phyloP scores from a whole-genome alignment of 1,140 invertebrate species.

The Penaeus chinensis region DNA sequence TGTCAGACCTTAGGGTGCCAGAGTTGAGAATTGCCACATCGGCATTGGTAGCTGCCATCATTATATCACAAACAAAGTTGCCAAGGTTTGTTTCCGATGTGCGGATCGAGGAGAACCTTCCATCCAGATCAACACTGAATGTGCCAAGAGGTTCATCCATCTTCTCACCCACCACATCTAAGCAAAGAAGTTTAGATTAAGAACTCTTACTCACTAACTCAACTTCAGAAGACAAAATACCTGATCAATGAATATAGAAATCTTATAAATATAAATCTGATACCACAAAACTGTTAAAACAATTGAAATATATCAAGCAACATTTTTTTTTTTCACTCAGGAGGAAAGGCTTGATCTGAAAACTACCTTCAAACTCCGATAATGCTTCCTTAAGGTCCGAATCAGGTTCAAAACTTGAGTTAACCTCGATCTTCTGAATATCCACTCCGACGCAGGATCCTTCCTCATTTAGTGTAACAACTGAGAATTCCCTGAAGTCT shows the following conservation, averaged over 20 bases:
- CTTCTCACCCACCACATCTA: conserved; percentile 82
- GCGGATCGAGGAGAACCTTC: conserved; percentile 82
- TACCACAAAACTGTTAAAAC: no score
- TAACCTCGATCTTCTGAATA: conserved; percentile 80
- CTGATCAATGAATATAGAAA: no score
- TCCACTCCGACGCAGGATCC: conserved; percentile 73
- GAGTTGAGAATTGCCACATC: conserved; percentile 89
- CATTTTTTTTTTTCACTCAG: background rate
- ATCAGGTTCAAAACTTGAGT: conserved; percentile 80
- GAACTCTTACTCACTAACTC: background rate
- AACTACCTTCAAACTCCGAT: conserved; percentile 73
- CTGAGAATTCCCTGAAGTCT: conserved; percentile 89
- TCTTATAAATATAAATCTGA: no score
- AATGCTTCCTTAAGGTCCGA: conserved; percentile 77
- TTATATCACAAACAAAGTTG: conserved; percentile 90
- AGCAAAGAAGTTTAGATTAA: conserved; percentile 57
- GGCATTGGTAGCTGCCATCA: conserved; percentile 83
- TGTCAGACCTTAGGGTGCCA: conserved; percentile 85
- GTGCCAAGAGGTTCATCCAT: conserved; percentile 85
- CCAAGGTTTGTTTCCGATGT: conserved; percentile 89
- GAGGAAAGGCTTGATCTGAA: background rate
- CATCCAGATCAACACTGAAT: conserved; percentile 86
- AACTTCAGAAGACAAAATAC: background rate
- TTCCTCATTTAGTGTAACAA: conserved; percentile 78
- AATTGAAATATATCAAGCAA: no score